Percentiles rank a stretch among this genome's conserved stretches.
Evolutionary conservation across 2,888 invertebrate species (phyloP).

Genomic region (Chalcosyrphus nemorum): DNA sequence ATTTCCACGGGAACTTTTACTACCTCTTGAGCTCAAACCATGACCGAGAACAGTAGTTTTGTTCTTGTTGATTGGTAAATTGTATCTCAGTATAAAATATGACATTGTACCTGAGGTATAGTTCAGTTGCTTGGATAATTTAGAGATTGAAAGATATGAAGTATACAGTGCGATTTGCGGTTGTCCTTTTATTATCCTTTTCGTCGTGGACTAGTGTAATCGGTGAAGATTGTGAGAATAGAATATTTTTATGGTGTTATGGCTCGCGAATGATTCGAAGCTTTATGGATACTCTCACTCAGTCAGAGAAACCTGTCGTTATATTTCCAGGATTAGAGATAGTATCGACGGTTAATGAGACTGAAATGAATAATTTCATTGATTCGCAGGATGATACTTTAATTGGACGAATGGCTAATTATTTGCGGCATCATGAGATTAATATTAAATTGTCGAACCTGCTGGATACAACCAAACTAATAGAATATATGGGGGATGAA

Average conservation of each 20-base stretch:
- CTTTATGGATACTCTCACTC: slow-evolving; percentile 83
- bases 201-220: background rate
- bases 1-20: slow-evolving; percentile 4
- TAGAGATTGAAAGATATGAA: slow-evolving; percentile 20
- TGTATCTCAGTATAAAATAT: slow-evolving; percentile 49
- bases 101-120: background rate
- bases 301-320: slow-evolving; percentile 77
- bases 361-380: slow-evolving; percentile 20
- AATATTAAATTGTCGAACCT: slow-evolving; percentile 88
- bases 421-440: slow-evolving; percentile 88
- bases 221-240: slow-evolving; percentile 27
- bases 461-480: slow-evolving; percentile 84
- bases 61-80: slow-evolving; percentile 54
- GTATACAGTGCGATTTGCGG: background rate
- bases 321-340: slow-evolving; percentile 80
- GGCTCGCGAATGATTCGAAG: slow-evolving; percentile 83
- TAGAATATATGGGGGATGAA: slow-evolving; percentile 60
- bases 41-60: slow-evolving; percentile 48
- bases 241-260: slow-evolving; percentile 82
- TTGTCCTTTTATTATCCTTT: background rate
- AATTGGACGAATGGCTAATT: slow-evolving; percentile 85
- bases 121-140: slow-evolving; percentile 41
- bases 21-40: slow-evolving; percentile 33
- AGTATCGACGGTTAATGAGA: slow-evolving; percentile 78
- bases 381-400: background rate